phyloP scores from a whole-genome alignment of 1,140 invertebrate species.

The Anagrus nilaparvatae region DNA sequence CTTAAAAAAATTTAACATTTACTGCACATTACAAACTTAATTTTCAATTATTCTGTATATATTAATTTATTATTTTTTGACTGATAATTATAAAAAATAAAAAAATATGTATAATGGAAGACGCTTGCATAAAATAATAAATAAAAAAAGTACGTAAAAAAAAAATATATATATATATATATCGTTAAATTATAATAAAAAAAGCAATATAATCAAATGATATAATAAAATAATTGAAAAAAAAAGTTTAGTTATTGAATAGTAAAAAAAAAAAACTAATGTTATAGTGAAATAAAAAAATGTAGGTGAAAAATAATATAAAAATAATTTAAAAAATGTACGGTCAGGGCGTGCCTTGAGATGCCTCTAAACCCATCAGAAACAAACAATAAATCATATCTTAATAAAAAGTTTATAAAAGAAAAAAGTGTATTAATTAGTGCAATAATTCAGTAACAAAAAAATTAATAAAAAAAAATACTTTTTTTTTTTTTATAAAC shows the following conservation, averaged over 20 bases:
- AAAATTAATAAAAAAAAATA: too few species aligned
- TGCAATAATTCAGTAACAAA: too few species aligned
- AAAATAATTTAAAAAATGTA: constrained; percentile 8
- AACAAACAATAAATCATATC: constrained; percentile 37
- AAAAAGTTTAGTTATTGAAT: constrained; percentile 15
- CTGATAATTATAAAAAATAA: background rate
- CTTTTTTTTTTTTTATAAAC: too few species aligned
- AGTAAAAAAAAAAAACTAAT: constrained; percentile 11
- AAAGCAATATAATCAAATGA: background rate
- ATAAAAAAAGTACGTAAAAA: constrained; percentile 12
- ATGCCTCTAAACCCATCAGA: constrained; percentile 32
- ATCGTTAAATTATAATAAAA: background rate
- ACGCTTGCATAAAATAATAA: constrained; percentile 21
- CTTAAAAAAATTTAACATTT: too few species aligned
- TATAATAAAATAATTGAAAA: constrained; percentile 3
- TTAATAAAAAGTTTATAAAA: constrained; percentile 21
- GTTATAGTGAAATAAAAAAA: constrained; percentile 8
- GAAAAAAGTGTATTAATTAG: too few species aligned
- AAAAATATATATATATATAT: background rate
- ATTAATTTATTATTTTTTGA: too few species aligned
- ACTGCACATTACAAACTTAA: too few species aligned
- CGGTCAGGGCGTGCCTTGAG: constrained; percentile 30
- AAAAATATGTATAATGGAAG: constrained; percentile 15
- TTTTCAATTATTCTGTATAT: too few species aligned
- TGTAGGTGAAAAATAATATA: background rate